These are phyloP conservation scores for Palythoa heliodiscus DNA, from an alignment of 92 coral and sea anemone genomes.

Conservation along the genomic window DNA sequence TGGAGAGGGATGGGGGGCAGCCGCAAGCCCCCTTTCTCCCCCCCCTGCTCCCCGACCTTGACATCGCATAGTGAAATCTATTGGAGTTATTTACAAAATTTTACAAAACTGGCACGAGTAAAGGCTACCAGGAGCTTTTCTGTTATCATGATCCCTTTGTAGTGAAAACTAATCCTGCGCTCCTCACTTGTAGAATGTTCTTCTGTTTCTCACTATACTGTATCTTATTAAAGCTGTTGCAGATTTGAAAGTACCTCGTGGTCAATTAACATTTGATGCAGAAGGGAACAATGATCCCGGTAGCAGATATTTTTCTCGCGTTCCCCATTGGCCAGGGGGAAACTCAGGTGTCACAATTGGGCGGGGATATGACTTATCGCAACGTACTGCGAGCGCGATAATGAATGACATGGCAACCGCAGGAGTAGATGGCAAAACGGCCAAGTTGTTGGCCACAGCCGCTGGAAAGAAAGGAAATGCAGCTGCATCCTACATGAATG, in stretches of 20 bases:
- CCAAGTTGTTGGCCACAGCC: slow-evolving; percentile 29
- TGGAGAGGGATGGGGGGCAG: no score
- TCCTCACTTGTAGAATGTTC: no score
- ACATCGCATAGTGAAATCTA: no score
- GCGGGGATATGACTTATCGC: slow-evolving; percentile 45
- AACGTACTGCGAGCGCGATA: not conserved
- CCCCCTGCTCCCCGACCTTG: no score
- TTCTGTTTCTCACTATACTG: no score
- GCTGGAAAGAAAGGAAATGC: slow-evolving; percentile 21
- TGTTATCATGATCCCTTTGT: no score
- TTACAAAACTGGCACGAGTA: no score
- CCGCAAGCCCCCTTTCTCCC: no score
- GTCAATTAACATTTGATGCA: slow-evolving; percentile 46
- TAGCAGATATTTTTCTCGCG: slow-evolving; percentile 46
- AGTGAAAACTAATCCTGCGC: no score
- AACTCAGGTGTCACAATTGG: slow-evolving; percentile 49
- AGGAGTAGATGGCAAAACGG: slow-evolving; percentile 17
- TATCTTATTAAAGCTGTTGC: not conserved
- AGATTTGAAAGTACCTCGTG: slow-evolving; percentile 21
- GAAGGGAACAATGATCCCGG: slow-evolving; percentile 43
- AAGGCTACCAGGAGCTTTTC: no score
- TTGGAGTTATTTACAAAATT: no score
- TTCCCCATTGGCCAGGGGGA: slow-evolving; percentile 39
- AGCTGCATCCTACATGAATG: slow-evolving; percentile 28
- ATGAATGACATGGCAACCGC: slow-evolving; percentile 5